Base-by-base conservation (phyloP, 1,140 invertebrate species). In the Drosophila novamexicana region DNA sequence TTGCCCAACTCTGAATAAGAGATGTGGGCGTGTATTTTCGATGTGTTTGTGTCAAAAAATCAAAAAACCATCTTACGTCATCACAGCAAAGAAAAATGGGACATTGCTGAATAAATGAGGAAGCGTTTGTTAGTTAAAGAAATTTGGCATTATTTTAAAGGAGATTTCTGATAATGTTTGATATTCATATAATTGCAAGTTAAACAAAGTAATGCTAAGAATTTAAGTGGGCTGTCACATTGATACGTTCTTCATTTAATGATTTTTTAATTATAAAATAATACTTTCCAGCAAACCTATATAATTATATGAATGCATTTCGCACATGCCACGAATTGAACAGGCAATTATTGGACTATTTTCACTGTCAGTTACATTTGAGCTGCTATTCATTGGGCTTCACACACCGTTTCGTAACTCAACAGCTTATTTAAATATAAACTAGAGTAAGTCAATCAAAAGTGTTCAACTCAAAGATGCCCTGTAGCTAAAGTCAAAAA, bases 291-390 rank as follows among this genome's bases (percentile, higher is more conserved):
- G 4, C 22, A 40, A 6, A 6, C 6, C 39, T 70, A 39, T 3
- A 36, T 18, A 42, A 54, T 62, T 59, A 18, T 14, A 14, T 12
- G 7, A 12, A 29, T 40, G 18, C 12, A 44, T 32, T n/a, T 50
- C n/a, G 42, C 56, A 54, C n/a, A 61, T 54, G 63, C 12, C 56
- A 54, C 40, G 58, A 61, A 73, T 67, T 54, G 18, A 52, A 40
- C 6, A 34, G 6, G 45, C 34, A 69, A 75, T 70, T 70, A 61
- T 64, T 59, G n/a, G 10, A 40, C 52, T 32, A 67, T 63, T 73
- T 63, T 10, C 29, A 63, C 39, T 77, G 74, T 45, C 57, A 67
- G 54, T 67, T 47, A 39, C 29, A 67, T 57, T 39, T 47, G 9
- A 14, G 69, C 50, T 63, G 14, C 45, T 50, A 18, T 72, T 67